phyloP scores from a whole-genome alignment of 2,113 vertebrate genomes.

The Clupea harengus region DNA sequence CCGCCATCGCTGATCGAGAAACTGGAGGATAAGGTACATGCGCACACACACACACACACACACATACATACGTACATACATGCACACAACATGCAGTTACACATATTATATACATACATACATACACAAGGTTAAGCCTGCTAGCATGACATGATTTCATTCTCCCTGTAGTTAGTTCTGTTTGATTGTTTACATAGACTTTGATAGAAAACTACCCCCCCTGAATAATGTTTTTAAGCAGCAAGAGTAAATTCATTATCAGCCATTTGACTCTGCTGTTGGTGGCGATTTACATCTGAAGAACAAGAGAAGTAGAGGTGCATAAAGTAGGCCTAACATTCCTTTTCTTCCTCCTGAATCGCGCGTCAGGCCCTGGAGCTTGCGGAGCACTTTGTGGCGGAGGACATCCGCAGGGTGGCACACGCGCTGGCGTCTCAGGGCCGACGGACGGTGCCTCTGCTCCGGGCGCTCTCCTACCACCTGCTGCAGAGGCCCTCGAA shows the following conservation, averaged over 20 bases:
- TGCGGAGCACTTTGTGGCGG: constrained; percentile 75
- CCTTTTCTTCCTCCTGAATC: background rate
- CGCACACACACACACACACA: background rate
- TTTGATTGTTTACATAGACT: too few relatives aligned
- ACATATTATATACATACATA: background rate
- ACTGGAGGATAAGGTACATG: constrained; percentile 83
- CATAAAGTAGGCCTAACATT: background rate
- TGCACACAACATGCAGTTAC: too few relatives aligned
- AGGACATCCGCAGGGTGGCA: constrained; percentile 76
- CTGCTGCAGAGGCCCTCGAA: constrained; percentile 77
- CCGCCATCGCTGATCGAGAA: constrained; percentile 74
- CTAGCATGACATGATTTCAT: too few relatives aligned
- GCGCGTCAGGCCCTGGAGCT: constrained; percentile 81
- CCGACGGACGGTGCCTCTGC: constrained; percentile 77
- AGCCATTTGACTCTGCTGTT: background rate
- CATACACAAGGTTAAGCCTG: too few relatives aligned
- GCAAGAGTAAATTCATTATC: background rate
- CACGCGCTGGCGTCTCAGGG: constrained; percentile 73
- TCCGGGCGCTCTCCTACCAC: constrained; percentile 86
- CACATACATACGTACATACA: too few relatives aligned
- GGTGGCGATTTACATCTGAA: background rate
- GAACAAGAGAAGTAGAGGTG: background rate
- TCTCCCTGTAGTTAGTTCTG: too few relatives aligned
- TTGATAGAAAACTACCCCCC: too few relatives aligned
- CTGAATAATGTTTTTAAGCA: too few relatives aligned